Base-by-base conservation (phyloP, 1,140 invertebrate species). In the Cephus cinctus region DNA sequence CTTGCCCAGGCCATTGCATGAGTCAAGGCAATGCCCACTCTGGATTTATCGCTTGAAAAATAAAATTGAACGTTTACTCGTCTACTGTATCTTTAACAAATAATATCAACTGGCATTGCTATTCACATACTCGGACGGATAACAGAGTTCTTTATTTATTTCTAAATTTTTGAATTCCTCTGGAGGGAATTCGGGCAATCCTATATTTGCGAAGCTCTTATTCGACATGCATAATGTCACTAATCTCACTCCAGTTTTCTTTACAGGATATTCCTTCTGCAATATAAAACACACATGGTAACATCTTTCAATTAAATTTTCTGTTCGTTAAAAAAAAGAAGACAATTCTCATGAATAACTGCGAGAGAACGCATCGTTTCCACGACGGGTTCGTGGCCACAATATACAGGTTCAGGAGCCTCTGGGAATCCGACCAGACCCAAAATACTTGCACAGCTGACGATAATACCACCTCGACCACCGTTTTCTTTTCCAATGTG, bases 1-100 rank as follows among this genome's bases (percentile, higher is more conserved):
- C 80, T 68, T 5, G 78, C 85, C 59, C 81, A 83, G 27, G 77
- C 75, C 19, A 86, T 61, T 8, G 85, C 64, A 31, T 85, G 81
- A 27, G 81, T 73, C 47, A 86, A 59, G 8, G 81, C 78, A 52
- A 78, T 76, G 0, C 79, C 82, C 1, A 86, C 80, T 60, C 82
- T 78, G 43, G 80, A 77, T 5, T 79, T 68, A 51, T 83, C 83
- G 67, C 16, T 78, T 78, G 43, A 52, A 59, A 54, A 60, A 45
- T 12, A 43, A 45, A 31, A 22, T n/a, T n/a, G 8, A 43, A 52
- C 25, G 12, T n/a, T n/a, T n/a, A n/a, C n/a, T n/a, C n/a, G n/a
- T n/a, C n/a, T n/a, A n/a, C n/a, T 19, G 14, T 41, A 9, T 36
- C 18, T 16, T 11, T 18, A 12, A 38, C 5, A 22, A 23, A 18